These are phyloP conservation scores for Geococcyx californianus DNA, from an alignment of 2,113 vertebrate genomes.

Conservation along the genomic window DNA sequence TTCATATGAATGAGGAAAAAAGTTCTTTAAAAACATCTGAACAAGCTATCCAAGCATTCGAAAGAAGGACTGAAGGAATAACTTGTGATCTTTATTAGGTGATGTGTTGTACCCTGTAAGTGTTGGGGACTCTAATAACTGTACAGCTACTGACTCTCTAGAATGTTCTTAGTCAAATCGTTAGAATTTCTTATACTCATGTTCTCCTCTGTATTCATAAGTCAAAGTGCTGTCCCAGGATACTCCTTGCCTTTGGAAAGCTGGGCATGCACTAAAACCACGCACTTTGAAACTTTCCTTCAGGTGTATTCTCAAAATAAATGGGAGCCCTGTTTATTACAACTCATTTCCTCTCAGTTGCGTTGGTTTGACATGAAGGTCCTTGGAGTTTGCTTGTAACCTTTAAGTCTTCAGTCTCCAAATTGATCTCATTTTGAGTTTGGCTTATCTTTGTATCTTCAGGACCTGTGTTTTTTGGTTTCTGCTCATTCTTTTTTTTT, in stretches of 20 bases:
- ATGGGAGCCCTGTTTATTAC: not conserved
- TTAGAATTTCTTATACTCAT: not conserved
- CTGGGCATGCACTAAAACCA: not conserved
- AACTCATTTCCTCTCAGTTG: not conserved
- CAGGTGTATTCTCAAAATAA: not conserved
- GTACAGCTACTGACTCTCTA: not conserved
- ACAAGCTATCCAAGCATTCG: not conserved
- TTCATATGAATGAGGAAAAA: not conserved
- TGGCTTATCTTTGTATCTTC: not conserved
- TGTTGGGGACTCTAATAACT: not conserved
- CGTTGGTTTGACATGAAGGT: not conserved
- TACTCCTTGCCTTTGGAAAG: not conserved
- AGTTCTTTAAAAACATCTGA: not conserved
- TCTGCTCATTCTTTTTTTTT: not conserved
- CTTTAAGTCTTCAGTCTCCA: not conserved
- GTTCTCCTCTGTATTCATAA: not conserved
- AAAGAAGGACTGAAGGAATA: not conserved
- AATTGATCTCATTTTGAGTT: not conserved
- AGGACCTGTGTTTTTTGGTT: not conserved
- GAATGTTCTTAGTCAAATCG: not conserved
- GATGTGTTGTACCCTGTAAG: not conserved
- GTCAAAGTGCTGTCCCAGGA: not conserved
- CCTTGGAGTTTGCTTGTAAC: not conserved
- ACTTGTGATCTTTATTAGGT: not conserved
- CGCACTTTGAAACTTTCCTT: not conserved